Evolutionary conservation across 2,888 invertebrate genomes (phyloP), one percentile per base, ranked within the genome.

Genomic region (Phalangium opilio): DNA sequence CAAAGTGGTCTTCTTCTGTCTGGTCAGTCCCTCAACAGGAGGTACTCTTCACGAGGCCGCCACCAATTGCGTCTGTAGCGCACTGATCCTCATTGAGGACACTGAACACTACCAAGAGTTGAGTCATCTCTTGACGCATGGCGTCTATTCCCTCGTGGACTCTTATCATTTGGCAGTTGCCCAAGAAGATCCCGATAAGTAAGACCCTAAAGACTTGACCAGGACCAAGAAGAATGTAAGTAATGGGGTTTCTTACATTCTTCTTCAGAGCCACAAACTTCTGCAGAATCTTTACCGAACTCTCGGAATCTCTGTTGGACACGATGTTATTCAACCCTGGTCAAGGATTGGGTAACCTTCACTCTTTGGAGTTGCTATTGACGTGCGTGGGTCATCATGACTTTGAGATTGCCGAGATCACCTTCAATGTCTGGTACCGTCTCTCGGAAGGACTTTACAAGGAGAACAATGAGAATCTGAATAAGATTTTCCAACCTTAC

Each of bases 391-490:
- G 90, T 0, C 93, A 96, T 71, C 91, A 93, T 67, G 93, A 96
- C 66, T 96, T 91, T 70, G 91, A 95, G 75, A 74, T 81, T 12
- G 76, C 78, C 11, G 77, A 78, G 60, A 86, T 95, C 57, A 91
- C 96, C 1, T 98, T 96, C 65, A 86, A 89, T 67, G 74, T 95
- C 50, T 98, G 98, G 98, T 95, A 90, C 69, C 77, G 86, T 20
- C 68, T 98, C 33, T 91, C 95, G 3, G 96, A 98, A 68, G 82
- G 84, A 60, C 71, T 98, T 3, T 96, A 93, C 66, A 82, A 86
- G 59, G 78, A 79, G 55, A 83, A 90, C 63, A 80, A 78, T 60
- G 80, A 83, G 58, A 75, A 78, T 0, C 64, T 87, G n/a, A 85
- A 83, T 1, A 75, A 76, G 42, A 69, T 81, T 33, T 96, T 95